phyloP scores from a whole-genome alignment of 2,797 vertebrate species.

The Acanthurus leucopareius region DNA sequence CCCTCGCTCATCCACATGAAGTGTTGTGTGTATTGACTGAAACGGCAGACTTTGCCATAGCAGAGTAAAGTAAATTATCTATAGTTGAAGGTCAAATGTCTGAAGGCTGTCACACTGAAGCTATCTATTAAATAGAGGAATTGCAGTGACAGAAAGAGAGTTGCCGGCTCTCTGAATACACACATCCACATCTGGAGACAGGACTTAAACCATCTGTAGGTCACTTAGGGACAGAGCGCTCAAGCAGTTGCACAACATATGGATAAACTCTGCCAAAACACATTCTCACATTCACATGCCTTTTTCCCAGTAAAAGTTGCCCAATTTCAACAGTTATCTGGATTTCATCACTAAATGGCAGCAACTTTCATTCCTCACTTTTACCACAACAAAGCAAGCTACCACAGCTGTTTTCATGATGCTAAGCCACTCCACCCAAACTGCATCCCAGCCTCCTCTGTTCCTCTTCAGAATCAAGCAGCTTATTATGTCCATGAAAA shows the following conservation, averaged over 20 bases:
- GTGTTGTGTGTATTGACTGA: not conserved
- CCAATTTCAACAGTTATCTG: slow-evolving; percentile 30
- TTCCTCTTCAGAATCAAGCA: slow-evolving; percentile 23
- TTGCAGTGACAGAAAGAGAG: not conserved
- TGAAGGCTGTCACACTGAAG: not conserved
- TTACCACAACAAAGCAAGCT: slow-evolving; percentile 24
- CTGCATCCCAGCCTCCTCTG: not conserved
- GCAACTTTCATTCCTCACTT: slow-evolving; percentile 7
- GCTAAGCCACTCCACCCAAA: slow-evolving; percentile 24
- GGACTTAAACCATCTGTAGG: not conserved
- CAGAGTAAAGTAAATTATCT: not conserved
- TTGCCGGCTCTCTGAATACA: not conserved
- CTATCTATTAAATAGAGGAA: not conserved
- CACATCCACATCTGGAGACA: slow-evolving; percentile 13
- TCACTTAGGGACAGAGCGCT: slow-evolving; percentile 24
- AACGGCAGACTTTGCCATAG: not conserved
- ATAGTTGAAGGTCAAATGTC: slow-evolving; percentile 5
- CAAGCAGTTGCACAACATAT: slow-evolving; percentile 30
- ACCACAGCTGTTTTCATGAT: slow-evolving; percentile 43
- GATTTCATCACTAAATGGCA: slow-evolving; percentile 28
- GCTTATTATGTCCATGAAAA: slow-evolving; percentile 38
- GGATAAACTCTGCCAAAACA: slow-evolving; percentile 15
- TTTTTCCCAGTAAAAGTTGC: not conserved
- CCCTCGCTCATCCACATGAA: not conserved
- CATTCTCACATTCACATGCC: not conserved